phyloP scores from a whole-genome alignment of 2,888 invertebrate species.

The Eurytoma adleriae region DNA sequence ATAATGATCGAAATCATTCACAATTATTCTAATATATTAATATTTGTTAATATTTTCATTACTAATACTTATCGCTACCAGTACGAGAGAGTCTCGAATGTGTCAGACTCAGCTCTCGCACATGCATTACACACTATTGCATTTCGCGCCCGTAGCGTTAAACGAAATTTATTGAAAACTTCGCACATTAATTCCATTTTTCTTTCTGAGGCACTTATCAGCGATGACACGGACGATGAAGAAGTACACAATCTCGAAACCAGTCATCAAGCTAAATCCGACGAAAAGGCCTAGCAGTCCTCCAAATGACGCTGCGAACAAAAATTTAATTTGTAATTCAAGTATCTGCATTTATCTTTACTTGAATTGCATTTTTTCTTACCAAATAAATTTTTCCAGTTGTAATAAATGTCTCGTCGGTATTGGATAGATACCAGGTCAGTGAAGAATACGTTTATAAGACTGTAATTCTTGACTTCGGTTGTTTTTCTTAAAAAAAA shows the following conservation, averaged over 20 bases:
- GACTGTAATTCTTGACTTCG: constrained; percentile 77
- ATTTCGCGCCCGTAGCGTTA: too few species aligned
- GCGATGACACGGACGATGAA: constrained; percentile 78
- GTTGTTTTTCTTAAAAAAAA: constrained; percentile 44
- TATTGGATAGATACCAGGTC: constrained; percentile 83
- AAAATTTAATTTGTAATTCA: constrained; percentile 20
- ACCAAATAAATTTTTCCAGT: constrained; percentile 85
- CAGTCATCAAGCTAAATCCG: constrained; percentile 90
- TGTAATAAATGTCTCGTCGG: constrained; percentile 82
- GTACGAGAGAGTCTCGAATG: too few species aligned
- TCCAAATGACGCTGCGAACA: constrained; percentile 85
- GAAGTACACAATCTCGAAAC: constrained; percentile 87
- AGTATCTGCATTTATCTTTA: constrained; percentile 16
- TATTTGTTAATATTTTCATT: too few species aligned
- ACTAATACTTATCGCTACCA: too few species aligned
- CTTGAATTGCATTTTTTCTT: constrained; percentile 56
- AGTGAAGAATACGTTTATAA: constrained; percentile 82
- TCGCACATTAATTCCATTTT: not conserved
- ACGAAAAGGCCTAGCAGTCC: constrained; percentile 88
- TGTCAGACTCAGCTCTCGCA: too few species aligned
- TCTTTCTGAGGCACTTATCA: constrained; percentile 32
- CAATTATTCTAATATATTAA: too few species aligned
- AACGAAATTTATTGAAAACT: not conserved
- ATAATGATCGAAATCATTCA: too few species aligned
- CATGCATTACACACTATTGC: too few species aligned